phyloP scores from a whole-genome alignment of 37 sponge, comb jelly and placozoan species.

The Geodia barretti region DNA sequence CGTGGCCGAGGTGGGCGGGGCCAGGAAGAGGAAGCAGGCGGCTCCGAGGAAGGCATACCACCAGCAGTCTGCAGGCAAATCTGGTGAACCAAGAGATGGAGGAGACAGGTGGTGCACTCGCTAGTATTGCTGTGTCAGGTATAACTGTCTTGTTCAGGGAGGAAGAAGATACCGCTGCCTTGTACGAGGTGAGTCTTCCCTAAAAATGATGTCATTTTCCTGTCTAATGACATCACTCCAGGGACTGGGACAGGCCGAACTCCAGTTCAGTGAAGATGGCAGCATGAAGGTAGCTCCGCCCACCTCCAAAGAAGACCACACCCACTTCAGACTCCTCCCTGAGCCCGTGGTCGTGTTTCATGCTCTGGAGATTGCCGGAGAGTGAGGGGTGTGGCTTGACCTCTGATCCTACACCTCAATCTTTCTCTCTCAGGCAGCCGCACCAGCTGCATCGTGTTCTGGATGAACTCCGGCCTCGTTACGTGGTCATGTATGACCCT shows the following conservation, averaged over 20 bases:
- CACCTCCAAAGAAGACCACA: background rate
- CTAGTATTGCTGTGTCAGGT: background rate
- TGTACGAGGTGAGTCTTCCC: no score
- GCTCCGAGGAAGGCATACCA: background rate
- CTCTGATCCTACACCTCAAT: background rate
- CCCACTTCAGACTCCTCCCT: constrained; percentile 37
- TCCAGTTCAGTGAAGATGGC: constrained; percentile 13
- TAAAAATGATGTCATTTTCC: no score
- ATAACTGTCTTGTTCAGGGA: background rate
- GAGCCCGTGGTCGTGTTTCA: constrained; percentile 52
- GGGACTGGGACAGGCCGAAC: constrained; percentile 22
- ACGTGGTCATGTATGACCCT: constrained; percentile 89
- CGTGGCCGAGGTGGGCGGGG: background rate
- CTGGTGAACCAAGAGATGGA: background rate
- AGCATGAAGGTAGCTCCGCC: constrained; percentile 9
- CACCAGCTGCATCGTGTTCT: constrained; percentile 58
- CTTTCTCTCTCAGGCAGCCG: constrained; percentile 40
- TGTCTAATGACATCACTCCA: no score
- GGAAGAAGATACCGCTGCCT: background rate
- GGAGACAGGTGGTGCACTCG: background rate
- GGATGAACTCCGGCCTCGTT: constrained; percentile 57
- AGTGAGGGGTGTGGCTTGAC: constrained; percentile 3
- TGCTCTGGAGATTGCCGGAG: constrained; percentile 2
- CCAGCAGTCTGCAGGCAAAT: background rate
- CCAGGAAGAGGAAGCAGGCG: constrained; percentile 9